Conservation (phyloP, 2,113 vertebrate genomes). For the Capricornis sumatraensis region DNA sequence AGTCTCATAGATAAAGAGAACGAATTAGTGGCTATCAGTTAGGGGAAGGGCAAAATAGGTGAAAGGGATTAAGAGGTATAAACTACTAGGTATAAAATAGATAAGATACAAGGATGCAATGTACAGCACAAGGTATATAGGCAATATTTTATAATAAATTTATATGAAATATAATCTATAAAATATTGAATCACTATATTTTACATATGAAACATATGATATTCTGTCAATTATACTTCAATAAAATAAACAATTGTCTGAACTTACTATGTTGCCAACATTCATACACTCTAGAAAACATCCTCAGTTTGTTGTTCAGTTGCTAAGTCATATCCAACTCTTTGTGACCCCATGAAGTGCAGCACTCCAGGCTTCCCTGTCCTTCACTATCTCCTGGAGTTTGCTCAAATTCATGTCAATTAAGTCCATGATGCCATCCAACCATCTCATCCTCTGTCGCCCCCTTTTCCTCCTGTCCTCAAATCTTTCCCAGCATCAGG, state of each 20-base stretch:
- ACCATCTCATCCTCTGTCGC: not conserved
- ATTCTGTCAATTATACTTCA: not conserved
- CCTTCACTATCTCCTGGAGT: not conserved
- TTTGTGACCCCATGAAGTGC: not conserved
- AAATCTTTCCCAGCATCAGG: not conserved
- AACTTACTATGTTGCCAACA: not conserved
- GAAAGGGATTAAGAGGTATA: not conserved
- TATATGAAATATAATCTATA: not conserved
- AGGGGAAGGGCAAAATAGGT: not conserved
- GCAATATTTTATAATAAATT: not conserved
- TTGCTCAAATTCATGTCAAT: not conserved
- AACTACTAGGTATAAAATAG: not conserved
- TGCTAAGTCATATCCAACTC: not conserved
- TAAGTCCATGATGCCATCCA: not conserved
- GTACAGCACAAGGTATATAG: not conserved
- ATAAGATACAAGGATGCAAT: not conserved
- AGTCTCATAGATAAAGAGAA: not conserved
- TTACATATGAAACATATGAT: not conserved
- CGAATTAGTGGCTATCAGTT: not conserved
- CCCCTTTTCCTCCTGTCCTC: not conserved
- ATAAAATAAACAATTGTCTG: not conserved
- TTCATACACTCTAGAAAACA: not conserved
- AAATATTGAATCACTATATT: not conserved
- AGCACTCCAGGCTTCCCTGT: not conserved
- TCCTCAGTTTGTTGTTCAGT: slow-evolving; percentile 75